Evolutionary conservation across 2,888 invertebrate genomes (phyloP), one percentile per base, ranked within the genome.

Genomic region (Podotricha telesiphe): DNA sequence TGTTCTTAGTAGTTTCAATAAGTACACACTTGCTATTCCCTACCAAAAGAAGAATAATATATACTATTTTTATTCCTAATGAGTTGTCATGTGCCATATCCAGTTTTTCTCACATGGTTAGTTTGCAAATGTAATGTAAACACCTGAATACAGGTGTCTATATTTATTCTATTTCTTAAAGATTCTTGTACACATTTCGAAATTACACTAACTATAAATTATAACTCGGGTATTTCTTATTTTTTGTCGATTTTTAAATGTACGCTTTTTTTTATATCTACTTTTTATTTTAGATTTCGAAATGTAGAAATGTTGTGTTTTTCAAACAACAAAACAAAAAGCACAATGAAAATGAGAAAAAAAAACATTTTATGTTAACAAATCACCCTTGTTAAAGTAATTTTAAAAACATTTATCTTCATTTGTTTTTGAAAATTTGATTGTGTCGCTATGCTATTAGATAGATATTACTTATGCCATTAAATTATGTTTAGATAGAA

Each of bases 1-100:
- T 91, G 91, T 89, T 86, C 74, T 48, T 67, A 68, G 78, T 76
- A 77, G 74, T 80, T 79, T 79, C 79, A 79, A 81, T 82, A 81
- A 80, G 76, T 78, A 78, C 7, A 74, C 73, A 72, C 74, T 78
- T 78, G 73, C 53, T 58, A 42, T 75, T 76, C 74, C 73, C 55
- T 72, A 68, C 74, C 71, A 73, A 69, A 75, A 74, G 73, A 76
- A 78, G 73, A 77, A 76, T 79, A 78, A 78, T 71, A 82, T 83
- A 81, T 55, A 55, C 17, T 80, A 77, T 84, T 84, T 83, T 78
- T 82, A 77, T 75, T 76, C 76, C 74, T 65, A 70, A 71, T 68
- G 71, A 70, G 63, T 61, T 62, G 68, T 65, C 40, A n/a, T n/a
- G n/a, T 17, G 28, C 63, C 17, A 47, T 45, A 17, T 55, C n/a